Conservation (phyloP, 2,888 invertebrate species). For the Erebia aethiops region DNA sequence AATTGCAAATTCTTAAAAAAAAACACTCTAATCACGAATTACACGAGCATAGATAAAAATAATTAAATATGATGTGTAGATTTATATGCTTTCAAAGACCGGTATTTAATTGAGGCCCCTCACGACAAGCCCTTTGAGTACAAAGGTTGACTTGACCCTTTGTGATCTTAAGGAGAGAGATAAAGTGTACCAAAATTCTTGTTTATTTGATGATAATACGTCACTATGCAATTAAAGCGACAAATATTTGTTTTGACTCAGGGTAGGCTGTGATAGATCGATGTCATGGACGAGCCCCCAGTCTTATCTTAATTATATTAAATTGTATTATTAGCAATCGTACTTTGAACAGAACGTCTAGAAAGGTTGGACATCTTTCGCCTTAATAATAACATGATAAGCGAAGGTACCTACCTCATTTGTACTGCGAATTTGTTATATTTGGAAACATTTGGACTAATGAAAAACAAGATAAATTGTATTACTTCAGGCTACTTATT, state of each 20-base stretch:
- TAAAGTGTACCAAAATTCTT: constrained; percentile 44
- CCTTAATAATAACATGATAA: background rate
- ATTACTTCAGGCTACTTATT: no score
- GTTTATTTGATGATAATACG: constrained; percentile 52
- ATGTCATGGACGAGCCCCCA: constrained; percentile 81
- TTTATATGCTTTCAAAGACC: constrained; percentile 4
- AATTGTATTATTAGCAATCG: constrained; percentile 27
- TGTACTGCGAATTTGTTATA: background rate
- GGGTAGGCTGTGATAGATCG: constrained; percentile 55
- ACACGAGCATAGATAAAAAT: no score
- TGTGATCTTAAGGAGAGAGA: constrained; percentile 44
- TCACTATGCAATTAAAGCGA: constrained; percentile 65
- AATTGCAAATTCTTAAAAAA: no score
- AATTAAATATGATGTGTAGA: background rate
- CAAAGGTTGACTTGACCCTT: constrained; percentile 49
- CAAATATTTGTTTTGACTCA: constrained; percentile 72
- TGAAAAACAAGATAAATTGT: no score
- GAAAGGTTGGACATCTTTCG: constrained; percentile 13
- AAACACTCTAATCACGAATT: no score
- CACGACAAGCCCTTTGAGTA: constrained; percentile 41
- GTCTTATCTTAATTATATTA: constrained; percentile 54
- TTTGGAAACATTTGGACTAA: no score
- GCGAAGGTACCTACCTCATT: no score
- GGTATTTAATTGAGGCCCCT: constrained; percentile 20
- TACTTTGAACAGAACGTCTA: constrained; percentile 33